Evolutionary conservation across 2,888 invertebrate species (phyloP).

Genomic region (Dysmachus trigonus): DNA sequence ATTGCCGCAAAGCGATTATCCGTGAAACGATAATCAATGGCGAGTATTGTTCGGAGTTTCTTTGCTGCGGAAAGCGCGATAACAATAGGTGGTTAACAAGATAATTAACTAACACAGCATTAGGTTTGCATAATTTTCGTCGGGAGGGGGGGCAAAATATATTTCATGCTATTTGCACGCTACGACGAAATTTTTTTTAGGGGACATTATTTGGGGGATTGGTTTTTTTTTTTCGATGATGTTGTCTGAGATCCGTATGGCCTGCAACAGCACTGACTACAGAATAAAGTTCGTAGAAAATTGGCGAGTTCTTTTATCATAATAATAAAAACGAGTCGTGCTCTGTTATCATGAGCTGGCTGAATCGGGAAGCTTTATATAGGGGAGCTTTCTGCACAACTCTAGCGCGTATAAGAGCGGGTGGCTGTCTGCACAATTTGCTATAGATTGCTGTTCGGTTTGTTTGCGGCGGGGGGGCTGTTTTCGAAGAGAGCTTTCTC

Average conservation of each 20-base stretch:
- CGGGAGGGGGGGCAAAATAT: no score
- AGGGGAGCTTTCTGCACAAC: slow-evolving; percentile 29
- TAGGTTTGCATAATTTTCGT: slow-evolving; percentile 25
- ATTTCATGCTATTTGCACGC: not conserved
- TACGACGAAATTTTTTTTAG: not conserved
- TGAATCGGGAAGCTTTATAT: not conserved
- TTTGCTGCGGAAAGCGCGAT: slow-evolving; percentile 27
- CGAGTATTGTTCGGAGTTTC: not conserved
- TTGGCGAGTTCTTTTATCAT: slow-evolving; percentile 13
- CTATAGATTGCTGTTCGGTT: not conserved
- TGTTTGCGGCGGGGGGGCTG: not conserved
- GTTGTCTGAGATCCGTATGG: not conserved
- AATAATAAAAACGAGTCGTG: no score
- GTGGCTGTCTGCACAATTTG: not conserved
- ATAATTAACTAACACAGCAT: slow-evolving; percentile 8
- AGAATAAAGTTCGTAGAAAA: not conserved
- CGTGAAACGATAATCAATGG: not conserved
- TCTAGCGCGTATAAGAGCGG: not conserved
- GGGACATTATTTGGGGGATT: no score
- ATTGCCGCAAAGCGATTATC: slow-evolving; percentile 7
- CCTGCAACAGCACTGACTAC: not conserved
- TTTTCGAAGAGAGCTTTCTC: not conserved
- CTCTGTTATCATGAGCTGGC: not conserved
- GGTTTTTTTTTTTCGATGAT: no score
- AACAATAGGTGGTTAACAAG: slow-evolving; percentile 31